phyloP scores from a whole-genome alignment of 2,888 invertebrate species.

The Leptinotarsa haldemani region DNA sequence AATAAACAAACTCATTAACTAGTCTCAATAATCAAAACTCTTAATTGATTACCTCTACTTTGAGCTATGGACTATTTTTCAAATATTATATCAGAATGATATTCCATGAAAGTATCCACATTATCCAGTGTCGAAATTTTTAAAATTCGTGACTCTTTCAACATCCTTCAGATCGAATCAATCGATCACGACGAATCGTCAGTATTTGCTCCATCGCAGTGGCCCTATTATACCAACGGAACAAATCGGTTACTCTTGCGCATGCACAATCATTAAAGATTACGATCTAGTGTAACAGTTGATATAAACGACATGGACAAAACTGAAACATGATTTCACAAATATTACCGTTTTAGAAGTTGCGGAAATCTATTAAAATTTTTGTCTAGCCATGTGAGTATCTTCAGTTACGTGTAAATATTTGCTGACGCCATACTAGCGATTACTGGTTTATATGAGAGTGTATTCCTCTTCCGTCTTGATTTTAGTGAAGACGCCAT shows the following conservation, averaged over 20 bases:
- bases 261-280: slow-evolving; percentile 2
- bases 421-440: not conserved
- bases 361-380: slow-evolving; percentile 14
- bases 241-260: slow-evolving; percentile 15
- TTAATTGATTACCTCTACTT: not conserved
- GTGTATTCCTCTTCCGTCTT: not conserved
- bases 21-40: too few species aligned
- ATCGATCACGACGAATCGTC: slow-evolving; percentile 13
- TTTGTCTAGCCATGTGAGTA: not conserved
- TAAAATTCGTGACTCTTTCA: not conserved
- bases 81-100: not conserved
- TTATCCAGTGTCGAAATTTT: not conserved
- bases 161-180: not conserved
- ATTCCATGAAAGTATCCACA: not conserved
- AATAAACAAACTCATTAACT: too few species aligned
- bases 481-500: too few species aligned
- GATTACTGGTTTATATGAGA: not conserved
- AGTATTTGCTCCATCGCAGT: slow-evolving; percentile 6
- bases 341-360: slow-evolving; percentile 3
- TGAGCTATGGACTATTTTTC: not conserved
- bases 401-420: slow-evolving; percentile 5
- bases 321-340: slow-evolving; percentile 12
- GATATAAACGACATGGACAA: slow-evolving; percentile 6
- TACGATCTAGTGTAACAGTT: slow-evolving; percentile 8
- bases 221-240: slow-evolving; percentile 7